phyloP scores from a whole-genome alignment of 2,888 invertebrate species.

The Fragum sueziense region DNA sequence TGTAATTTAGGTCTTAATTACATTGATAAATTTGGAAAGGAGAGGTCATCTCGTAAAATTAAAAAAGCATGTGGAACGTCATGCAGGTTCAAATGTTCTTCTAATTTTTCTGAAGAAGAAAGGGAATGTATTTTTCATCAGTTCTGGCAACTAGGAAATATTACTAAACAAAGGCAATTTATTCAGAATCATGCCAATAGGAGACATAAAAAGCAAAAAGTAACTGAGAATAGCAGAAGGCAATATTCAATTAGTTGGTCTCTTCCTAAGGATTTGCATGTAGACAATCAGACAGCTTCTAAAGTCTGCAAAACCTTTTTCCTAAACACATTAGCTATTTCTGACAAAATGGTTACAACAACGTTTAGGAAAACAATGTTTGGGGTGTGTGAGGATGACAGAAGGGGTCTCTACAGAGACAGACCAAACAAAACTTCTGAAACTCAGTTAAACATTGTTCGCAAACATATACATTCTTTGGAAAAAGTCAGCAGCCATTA shows the following conservation, averaged over 20 bases:
- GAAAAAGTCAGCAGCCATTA: conserved; percentile 47
- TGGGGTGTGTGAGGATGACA: conserved; percentile 27
- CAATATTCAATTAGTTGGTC: neutral
- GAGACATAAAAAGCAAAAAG: neutral
- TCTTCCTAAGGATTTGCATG: neutral
- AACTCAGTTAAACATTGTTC: neutral
- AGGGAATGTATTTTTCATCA: conserved; percentile 7
- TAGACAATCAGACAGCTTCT: neutral
- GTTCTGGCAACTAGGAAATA: conserved; percentile 19
- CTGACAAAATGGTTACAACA: conserved; percentile 16
- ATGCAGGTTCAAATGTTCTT: conserved; percentile 5
- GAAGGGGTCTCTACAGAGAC: conserved; percentile 20
- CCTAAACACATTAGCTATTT: conserved; percentile 22
- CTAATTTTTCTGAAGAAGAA: conserved; percentile 8
- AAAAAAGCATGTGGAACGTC: neutral
- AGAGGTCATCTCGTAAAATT: neutral
- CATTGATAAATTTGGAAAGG: neutral
- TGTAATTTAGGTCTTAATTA: conserved; percentile 6
- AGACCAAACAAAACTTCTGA: conserved; percentile 14
- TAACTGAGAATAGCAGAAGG: neutral
- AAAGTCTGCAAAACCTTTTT: conserved; percentile 39
- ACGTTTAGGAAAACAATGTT: neutral
- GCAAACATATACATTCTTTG: conserved; percentile 34
- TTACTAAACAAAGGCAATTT: conserved; percentile 12
- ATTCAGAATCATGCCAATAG: neutral